Evolutionary conservation across 2,888 invertebrate genomes (phyloP).

Genomic region (Horisme vitalbata): DNA sequence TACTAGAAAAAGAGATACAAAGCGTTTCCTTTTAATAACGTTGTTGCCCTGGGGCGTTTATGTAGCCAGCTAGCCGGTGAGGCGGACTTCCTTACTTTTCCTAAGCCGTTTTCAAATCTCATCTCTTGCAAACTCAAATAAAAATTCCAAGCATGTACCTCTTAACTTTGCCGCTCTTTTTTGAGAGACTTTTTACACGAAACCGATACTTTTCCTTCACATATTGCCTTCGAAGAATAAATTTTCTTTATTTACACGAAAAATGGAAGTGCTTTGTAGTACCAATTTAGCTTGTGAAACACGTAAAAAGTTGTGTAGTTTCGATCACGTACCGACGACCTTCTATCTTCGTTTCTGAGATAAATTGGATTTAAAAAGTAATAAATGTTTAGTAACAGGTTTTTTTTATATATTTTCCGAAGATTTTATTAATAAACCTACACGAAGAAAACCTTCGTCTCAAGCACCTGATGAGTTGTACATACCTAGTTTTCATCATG

Average conservation of each 20-base stretch:
- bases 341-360: conserved; percentile 30
- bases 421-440: no score
- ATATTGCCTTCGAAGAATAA: conserved; percentile 10
- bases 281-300: conserved; percentile 22
- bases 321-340: conserved; percentile 22
- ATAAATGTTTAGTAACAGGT: not conserved
- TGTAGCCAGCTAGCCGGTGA: not conserved
- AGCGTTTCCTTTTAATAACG: not conserved
- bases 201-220: conserved; percentile 16
- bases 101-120: not conserved
- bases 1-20: not conserved
- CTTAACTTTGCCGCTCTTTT: conserved; percentile 12
- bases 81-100: not conserved
- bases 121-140: not conserved
- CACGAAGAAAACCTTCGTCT: no score
- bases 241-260: conserved; percentile 16
- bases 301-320: conserved; percentile 17
- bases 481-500: no score
- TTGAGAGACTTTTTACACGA: conserved; percentile 13
- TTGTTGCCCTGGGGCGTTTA: not conserved
- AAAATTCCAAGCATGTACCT: conserved; percentile 15
- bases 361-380: conserved; percentile 24
- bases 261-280: conserved; percentile 21
- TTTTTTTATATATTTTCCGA: not conserved
- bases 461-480: no score